Evolutionary conservation across 2,888 invertebrate genomes (phyloP).

Genomic region (Oscheius sp.): DNA sequence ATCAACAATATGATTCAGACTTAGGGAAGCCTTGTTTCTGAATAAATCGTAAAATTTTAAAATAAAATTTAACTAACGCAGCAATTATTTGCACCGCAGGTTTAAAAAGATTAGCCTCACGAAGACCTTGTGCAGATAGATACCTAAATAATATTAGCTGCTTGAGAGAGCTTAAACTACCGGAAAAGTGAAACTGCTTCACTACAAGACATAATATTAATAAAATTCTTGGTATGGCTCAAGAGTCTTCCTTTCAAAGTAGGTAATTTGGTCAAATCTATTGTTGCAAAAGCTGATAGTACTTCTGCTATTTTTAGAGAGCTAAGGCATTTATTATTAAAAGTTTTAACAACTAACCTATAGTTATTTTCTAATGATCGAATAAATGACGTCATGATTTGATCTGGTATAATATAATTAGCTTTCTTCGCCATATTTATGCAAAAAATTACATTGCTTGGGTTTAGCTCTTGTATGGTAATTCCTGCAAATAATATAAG

Average conservation of each 20-base stretch:
- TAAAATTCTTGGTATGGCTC: not conserved
- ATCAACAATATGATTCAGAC: slow-evolving; percentile 15
- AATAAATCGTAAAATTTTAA: not conserved
- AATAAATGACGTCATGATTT: not conserved
- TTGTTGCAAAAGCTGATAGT: not conserved
- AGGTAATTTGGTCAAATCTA: not conserved
- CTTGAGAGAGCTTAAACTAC: not conserved
- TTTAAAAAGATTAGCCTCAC: not conserved
- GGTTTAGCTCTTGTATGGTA: not conserved
- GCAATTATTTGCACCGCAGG: not conserved
- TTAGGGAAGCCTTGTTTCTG: not conserved
- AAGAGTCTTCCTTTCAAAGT: not conserved
- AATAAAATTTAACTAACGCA: not conserved
- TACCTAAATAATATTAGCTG: not conserved
- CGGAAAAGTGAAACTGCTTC: slow-evolving; percentile 3
- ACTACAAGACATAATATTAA: not conserved
- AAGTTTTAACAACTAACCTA: not conserved
- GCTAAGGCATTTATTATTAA: not conserved
- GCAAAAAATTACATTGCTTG: not conserved
- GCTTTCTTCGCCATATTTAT: not conserved
- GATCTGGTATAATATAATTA: not conserved
- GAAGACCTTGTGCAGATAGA: not conserved
- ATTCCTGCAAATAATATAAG: not conserved
- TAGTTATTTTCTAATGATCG: not conserved
- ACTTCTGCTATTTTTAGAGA: not conserved